These are phyloP conservation scores for Bradypodion pumilum DNA, from an alignment of 2,797 vertebrate species.

Conservation along the genomic window DNA sequence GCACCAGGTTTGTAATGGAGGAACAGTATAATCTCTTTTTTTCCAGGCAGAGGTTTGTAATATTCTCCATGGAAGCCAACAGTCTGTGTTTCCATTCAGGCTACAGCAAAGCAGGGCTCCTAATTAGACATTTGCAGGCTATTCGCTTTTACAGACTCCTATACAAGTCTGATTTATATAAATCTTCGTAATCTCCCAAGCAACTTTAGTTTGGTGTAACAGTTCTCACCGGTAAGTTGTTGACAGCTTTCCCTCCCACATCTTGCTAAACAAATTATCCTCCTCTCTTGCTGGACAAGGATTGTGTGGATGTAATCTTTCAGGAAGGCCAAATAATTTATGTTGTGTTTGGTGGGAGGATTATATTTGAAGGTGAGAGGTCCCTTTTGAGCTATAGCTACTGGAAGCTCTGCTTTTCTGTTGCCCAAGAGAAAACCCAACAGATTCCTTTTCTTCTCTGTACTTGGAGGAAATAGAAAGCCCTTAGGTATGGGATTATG, in stretches of 20 bases:
- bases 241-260: background rate
- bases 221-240: background rate
- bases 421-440: background rate
- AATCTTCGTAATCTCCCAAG: too few species aligned
- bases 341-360: background rate
- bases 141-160: background rate
- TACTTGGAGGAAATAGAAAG: background rate
- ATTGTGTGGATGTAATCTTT: background rate
- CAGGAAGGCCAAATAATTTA: background rate
- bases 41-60: background rate
- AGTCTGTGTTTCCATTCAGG: background rate
- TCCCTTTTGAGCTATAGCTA: background rate
- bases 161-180: background rate
- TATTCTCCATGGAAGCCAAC: background rate
- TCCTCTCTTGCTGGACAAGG: background rate
- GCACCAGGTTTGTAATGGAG: background rate
- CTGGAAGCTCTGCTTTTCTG: background rate
- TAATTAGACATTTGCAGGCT: background rate
- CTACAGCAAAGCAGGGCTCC: too few species aligned
- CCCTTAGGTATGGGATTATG: background rate
- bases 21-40: background rate
- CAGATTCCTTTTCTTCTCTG: background rate
- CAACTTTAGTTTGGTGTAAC: background rate
- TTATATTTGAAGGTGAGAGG: background rate
- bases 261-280: background rate